Evolutionary conservation across 1,140 invertebrate species (phyloP), one percentile per base, ranked within the genome.

Genomic region (Neodiprion pinetum): DNA sequence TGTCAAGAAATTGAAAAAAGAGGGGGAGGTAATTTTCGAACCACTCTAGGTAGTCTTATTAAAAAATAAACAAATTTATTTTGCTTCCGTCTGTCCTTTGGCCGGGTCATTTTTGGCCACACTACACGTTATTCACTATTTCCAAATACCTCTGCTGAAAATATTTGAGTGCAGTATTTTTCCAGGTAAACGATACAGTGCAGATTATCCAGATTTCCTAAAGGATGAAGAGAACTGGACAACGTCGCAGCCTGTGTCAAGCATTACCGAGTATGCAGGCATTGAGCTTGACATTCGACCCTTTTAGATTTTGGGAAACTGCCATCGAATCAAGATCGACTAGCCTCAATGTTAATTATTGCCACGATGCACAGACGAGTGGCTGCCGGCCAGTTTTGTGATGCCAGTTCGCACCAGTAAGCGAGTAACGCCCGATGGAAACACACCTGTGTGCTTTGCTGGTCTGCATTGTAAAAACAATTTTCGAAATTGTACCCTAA

Each of bases 221-320:
- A 61, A 61, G 53, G 53, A 17, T 61, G 53, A 61, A 61, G 53
- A 3, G 11, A 61, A 61, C 11, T 61, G 53, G n/a, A 61, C 4
- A 61, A 17, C n/a, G 11, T 12, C 53, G 53, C n/a, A 17, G 53
- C 53, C 5, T 40, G 28, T 40, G 28, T 40, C 5, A 40, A 40
- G 53, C 11, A 61, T 9, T 12, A 9, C 53, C 11, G 53, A 17
- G 11, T 5, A 14, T 17, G 53, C 53, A 61, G 17, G 40, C 21
- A 69, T 23, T 84, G 83, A 87, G 83, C 82, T 87, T 88, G 86
- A 88, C 85, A 87, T 88, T 88, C 83, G 82, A 86, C 80, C 80
- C 81, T 83, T 87, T 85, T 80, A 86, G 83, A 86, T 81, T 84
- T 86, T 87, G 86, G 87, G 82, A 73, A 79, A 77, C 71, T 88